Conservation (phyloP, 2,113 vertebrate species). For the Saguinus midas region DNA sequence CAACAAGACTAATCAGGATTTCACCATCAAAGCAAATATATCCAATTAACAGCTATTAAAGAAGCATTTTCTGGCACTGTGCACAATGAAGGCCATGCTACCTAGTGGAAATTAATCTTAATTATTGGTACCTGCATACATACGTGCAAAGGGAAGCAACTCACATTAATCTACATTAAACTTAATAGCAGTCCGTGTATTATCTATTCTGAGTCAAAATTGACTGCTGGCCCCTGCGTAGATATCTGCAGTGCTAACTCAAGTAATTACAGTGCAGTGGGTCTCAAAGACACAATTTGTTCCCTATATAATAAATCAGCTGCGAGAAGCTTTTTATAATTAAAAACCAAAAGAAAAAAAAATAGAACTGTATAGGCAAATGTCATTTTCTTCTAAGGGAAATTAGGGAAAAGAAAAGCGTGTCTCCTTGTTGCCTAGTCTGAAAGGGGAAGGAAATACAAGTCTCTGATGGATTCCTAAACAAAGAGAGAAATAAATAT, state of each 20-base stretch:
- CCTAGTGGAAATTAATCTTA: constrained; percentile 92
- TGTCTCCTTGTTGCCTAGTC: constrained; percentile 72
- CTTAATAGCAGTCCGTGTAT: constrained; percentile 82
- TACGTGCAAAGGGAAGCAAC: constrained; percentile 87
- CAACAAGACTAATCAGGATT: constrained; percentile 87
- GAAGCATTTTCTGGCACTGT: constrained; percentile 86
- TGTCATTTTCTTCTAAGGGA: constrained; percentile 77
- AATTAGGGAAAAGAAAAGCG: constrained; percentile 61
- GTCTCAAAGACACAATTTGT: constrained; percentile 83
- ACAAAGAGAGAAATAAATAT: constrained; percentile 78
- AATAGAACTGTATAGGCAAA: constrained; percentile 74
- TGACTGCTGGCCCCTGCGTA: constrained; percentile 83
- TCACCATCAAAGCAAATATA: constrained; percentile 87
- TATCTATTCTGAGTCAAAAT: constrained; percentile 89
- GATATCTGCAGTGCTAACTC: constrained; percentile 78
- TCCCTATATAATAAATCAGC: constrained; percentile 76
- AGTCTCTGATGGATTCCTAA: constrained; percentile 72
- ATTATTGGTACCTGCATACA: constrained; percentile 91
- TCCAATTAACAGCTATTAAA: constrained; percentile 90
- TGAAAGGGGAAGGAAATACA: constrained; percentile 73
- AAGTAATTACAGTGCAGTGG: constrained; percentile 73
- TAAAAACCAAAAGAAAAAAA: constrained; percentile 73
- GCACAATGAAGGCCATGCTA: constrained; percentile 88
- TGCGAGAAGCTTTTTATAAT: constrained; percentile 71
- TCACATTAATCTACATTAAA: constrained; percentile 95